A percentile compares a stretch with the other conserved stretches of the same genome.
phyloP scores from a whole-genome alignment of 2,888 invertebrate species.

The Drosophila mulleri region DNA sequence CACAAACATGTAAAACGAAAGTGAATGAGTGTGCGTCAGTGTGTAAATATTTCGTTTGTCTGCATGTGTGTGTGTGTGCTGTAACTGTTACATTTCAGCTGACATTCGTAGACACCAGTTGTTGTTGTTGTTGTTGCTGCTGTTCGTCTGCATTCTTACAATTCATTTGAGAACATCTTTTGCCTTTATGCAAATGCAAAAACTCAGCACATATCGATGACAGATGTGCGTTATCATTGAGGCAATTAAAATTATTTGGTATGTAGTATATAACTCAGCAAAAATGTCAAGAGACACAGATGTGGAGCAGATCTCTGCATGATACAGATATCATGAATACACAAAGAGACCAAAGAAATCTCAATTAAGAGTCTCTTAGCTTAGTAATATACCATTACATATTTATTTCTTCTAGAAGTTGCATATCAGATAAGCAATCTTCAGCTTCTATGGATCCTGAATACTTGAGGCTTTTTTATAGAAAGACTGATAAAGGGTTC shows the following conservation, averaged over 20 bases:
- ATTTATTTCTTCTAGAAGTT: not conserved
- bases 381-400: not conserved
- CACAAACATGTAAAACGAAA: conserved; percentile 38
- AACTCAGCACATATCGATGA: conserved; percentile 24
- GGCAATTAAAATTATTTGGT: not conserved
- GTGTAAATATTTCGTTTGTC: not conserved
- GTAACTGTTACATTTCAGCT: conserved; percentile 51
- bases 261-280: not conserved
- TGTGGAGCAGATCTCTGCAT: not conserved
- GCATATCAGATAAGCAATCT: too few relatives aligned
- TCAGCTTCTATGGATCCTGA: too few relatives aligned
- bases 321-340: not conserved
- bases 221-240: not conserved
- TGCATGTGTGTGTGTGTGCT: conserved; percentile 25
- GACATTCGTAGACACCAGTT: conserved; percentile 42
- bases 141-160: conserved; percentile 19
- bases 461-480: too few relatives aligned
- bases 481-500: not conserved
- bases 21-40: conserved; percentile 4
- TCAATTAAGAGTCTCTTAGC: not conserved
- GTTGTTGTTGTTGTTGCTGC: conserved; percentile 9
- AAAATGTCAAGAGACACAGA: not conserved
- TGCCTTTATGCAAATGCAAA: conserved; percentile 7
- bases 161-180: conserved; percentile 14
- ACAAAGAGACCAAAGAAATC: too few relatives aligned